A percentile compares a stretch with the other conserved stretches of the same genome.
Conservation (phyloP, 2,888 invertebrate genomes). For the Campoplex nolae region DNA sequence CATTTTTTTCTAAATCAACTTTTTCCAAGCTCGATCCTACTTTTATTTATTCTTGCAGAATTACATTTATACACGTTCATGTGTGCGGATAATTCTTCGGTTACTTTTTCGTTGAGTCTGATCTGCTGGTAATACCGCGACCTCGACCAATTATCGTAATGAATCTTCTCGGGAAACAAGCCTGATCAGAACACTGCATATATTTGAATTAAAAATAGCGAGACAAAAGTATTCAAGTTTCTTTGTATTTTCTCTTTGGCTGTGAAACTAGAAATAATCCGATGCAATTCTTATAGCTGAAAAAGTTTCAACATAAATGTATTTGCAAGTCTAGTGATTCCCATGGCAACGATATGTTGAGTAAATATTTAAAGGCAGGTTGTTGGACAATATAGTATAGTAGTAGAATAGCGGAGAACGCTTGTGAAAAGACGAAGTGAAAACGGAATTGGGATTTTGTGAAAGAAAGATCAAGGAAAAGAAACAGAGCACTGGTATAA, state of each 20-base stretch:
- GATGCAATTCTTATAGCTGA: neutral
- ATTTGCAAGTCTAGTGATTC: neutral
- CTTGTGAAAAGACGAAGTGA: slow-evolving; percentile 64
- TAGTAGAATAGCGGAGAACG: neutral
- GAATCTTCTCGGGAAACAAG: neutral
- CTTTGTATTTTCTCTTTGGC: neutral
- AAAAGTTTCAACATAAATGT: neutral
- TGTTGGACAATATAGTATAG: neutral
- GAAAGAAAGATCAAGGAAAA: neutral
- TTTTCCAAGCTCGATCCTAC: slow-evolving; percentile 28
- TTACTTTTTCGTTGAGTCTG: slow-evolving; percentile 3
- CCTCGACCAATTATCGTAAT: slow-evolving; percentile 17
- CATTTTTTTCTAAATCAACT: slow-evolving; percentile 36
- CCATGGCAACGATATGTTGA: slow-evolving; percentile 3
- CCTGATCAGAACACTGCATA: slow-evolving; percentile 67
- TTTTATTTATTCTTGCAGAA: neutral
- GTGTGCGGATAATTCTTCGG: neutral
- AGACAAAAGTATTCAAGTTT: no score
- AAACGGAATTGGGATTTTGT: slow-evolving; percentile 19
- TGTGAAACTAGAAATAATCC: neutral
- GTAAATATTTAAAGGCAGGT: slow-evolving; percentile 2
- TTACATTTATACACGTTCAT: neutral
- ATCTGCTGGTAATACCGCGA: slow-evolving; percentile 18
- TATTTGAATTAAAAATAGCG: neutral
- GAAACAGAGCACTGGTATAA: slow-evolving; percentile 14